Base-by-base conservation (phyloP, 2,797 vertebrate species). In the Rhadinocentrus ornatus region DNA sequence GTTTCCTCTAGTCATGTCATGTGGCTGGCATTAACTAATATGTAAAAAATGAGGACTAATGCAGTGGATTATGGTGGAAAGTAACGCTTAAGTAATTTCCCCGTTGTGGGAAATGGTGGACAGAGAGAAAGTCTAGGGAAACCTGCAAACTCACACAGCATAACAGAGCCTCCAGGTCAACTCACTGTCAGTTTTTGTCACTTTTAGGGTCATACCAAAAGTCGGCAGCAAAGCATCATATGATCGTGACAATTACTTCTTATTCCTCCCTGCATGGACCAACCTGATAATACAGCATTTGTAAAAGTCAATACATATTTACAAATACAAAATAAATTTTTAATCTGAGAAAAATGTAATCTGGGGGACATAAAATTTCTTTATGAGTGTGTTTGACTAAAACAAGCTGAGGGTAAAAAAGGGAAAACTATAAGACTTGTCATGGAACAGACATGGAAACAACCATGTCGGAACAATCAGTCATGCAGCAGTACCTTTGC, bases 401-500 rank as follows among this genome's bases (percentile, higher is more conserved):
- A 18, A 4, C 39, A 41, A 41, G 39, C 15, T 41, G 39, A 6
- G 4, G 15, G 15, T 0, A 13, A 16, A 11, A 46, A 63, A 26
- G 22, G 1, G 0, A 26, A 54, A 11, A 71, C n/a, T 44, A 3
- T 11, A 46, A 20, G 27, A 52, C 9, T 35, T 18, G 26, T 52
- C 32, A 46, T 55, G 24, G 1, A 27, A 39, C 1, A 50, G 31
- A 46, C 11, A 50, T 1, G 0, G n/a, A 31, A 29, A 35, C 6
- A 61, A 29, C 41, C 29, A 18, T 37, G 27, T 50, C 20, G 53
- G 16, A 58, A 31, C 15, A 53, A 34, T 4, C 16, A 26, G 16
- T 8, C 4, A 26, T 2, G 29, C 0, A 3, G 26, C 12, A 7
- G 55, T 84, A 97, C 96, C 92, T 68, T 13, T 90, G 77, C 69